These are phyloP conservation scores for Lophochroa leadbeateri DNA, from an alignment of 2,113 vertebrate genomes.

Conservation along the genomic window DNA sequence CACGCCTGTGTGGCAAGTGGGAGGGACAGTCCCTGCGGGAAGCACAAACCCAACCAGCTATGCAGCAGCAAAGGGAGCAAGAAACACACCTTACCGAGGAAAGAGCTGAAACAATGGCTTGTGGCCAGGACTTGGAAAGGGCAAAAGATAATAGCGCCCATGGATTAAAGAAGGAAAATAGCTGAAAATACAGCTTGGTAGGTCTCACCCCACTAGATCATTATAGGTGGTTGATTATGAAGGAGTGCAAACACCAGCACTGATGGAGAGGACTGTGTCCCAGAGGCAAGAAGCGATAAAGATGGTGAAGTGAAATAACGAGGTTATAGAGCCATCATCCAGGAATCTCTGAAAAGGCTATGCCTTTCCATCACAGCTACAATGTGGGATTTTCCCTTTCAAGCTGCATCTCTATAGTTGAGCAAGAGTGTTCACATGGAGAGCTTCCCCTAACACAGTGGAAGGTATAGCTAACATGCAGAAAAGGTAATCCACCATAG, in stretches of 20 bases:
- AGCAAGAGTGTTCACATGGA: fast-evolving
- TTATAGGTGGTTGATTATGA: background rate
- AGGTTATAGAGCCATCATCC: background rate
- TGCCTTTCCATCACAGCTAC: background rate
- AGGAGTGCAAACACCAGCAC: background rate
- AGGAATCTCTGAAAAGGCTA: background rate
- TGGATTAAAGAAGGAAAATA: background rate
- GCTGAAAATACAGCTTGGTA: background rate
- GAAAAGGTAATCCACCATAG: background rate
- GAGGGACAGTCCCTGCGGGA: background rate
- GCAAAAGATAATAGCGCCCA: background rate
- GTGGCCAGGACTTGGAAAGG: background rate
- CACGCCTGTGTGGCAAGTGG: fast-evolving
- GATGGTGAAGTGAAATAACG: background rate
- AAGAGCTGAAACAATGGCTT: background rate
- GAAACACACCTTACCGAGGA: background rate
- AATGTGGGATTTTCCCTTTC: background rate
- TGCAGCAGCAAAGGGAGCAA: background rate
- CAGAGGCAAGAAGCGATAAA: background rate
- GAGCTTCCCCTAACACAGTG: background rate
- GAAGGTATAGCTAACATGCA: background rate
- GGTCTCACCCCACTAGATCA: background rate
- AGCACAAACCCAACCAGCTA: background rate
- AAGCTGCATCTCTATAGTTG: background rate
- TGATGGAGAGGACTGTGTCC: fast-evolving